Evolutionary conservation across 1,140 invertebrate genomes (phyloP), one percentile per base, ranked within the genome.

Genomic region (Macrobrachium rosenbergii): DNA sequence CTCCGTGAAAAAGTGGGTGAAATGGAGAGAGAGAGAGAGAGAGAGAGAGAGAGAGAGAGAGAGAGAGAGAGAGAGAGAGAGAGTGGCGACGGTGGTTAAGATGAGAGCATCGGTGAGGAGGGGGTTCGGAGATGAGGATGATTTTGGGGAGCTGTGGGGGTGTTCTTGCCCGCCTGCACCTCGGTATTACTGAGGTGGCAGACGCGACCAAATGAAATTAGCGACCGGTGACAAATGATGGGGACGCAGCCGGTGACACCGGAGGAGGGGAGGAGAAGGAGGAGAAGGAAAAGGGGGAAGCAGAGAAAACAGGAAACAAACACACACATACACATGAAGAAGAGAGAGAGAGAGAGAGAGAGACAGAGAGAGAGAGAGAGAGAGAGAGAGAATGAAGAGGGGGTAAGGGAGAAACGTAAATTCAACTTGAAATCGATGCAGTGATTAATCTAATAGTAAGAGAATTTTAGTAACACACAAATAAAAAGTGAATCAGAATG

Each of bases 181-280:
- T 21, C 85, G 62, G 82, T 79, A 87, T 87, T 87, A 87, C 85
- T 59, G 85, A 82, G 78, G 78, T 87, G 85, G 85, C 85, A 87
- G 85, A 87, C 85, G 59, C 79, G 79, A 82, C 85, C 85, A 87
- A 87, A 87, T 87, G 85, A 87, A 87, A 87, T 87, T 87, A 87
- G 85, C 85, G 85, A 60, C 52, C 85, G 85, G 85, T 87, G 85
- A 87, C 85, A 87, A 87, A 87, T 87, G 85, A 82, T 82, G 78
- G 85, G 43, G 79, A 19, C 69, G 73, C 85, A 82, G 85, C 85
- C 78, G 78, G 79, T 81, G 85, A 82, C 80, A 82, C 60, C 58
- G 73, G 6, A 59, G 60, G 72, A 28, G 52, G 21, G 58, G 62
- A 58, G 75, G 59, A 58, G 75, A 19, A 52, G 63, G 23, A 81